phyloP scores from a whole-genome alignment of 2,888 invertebrate species.

The Napeogenes inachia region DNA sequence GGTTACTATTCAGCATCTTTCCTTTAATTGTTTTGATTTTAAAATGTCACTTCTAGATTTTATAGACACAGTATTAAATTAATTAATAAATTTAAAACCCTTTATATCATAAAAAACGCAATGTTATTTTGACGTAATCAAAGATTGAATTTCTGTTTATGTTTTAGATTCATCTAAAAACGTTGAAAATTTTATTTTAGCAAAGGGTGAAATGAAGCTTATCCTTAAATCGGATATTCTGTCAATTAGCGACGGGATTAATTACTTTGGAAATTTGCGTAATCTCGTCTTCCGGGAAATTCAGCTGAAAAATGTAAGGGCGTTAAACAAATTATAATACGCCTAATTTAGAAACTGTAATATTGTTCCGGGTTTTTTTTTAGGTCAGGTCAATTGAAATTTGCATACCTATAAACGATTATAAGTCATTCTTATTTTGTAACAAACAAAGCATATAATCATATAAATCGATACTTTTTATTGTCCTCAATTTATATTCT shows the following conservation, averaged over 20 bases:
- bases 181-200: constrained; percentile 9
- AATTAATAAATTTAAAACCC: too few species aligned
- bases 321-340: constrained; percentile 22
- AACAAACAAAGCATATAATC: not conserved
- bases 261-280: constrained; percentile 35
- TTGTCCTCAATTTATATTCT: not conserved
- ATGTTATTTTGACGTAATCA: not conserved
- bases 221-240: constrained; percentile 38
- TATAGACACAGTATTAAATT: too few species aligned
- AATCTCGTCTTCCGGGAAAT: constrained; percentile 24
- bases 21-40: too few species aligned
- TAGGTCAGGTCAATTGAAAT: too few species aligned
- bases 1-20: too few species aligned
- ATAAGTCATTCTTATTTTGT: too few species aligned
- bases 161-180: not conserved
- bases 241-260: constrained; percentile 39
- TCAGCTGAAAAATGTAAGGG: constrained; percentile 21
- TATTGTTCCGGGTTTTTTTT: not conserved
- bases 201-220: constrained; percentile 31
- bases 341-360: constrained; percentile 15
- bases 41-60: too few species aligned
- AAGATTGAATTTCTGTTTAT: not conserved
- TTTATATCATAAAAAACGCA: not conserved
- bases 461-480: not conserved
- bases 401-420: too few species aligned